A percentile compares a stretch with the other conserved stretches of the same genome.
Evolutionary conservation across 2,113 vertebrate species (phyloP).

Genomic region (Oxygymnocypris stewartii): DNA sequence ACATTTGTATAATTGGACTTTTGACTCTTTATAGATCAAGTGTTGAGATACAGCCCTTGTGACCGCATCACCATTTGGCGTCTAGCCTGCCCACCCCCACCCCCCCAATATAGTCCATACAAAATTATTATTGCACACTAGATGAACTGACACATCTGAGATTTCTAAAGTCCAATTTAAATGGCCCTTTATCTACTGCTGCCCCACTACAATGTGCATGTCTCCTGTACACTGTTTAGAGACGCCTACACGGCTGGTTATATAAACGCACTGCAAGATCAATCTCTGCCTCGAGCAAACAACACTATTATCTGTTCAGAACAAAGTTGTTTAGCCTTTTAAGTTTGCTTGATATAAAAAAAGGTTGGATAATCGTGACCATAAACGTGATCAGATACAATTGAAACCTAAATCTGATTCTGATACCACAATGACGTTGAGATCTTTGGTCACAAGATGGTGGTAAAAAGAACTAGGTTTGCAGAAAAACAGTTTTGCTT

Average conservation of each 20-base stretch:
- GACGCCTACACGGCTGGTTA: not conserved
- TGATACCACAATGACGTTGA: not conserved
- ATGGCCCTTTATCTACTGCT: not conserved
- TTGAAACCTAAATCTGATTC: no score
- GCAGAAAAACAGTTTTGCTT: not conserved
- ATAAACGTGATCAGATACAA: not conserved
- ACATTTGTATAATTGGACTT: not conserved
- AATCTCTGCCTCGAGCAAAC: not conserved
- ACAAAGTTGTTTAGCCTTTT: not conserved
- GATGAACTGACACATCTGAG: not conserved
- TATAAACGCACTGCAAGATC: not conserved
- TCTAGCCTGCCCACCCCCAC: not conserved
- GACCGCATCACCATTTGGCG: not conserved
- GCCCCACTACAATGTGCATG: not conserved
- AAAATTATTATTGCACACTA: not conserved
- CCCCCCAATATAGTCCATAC: not conserved
- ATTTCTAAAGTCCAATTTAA: not conserved
- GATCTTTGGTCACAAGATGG: not conserved
- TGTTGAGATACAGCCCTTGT: not conserved
- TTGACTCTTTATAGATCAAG: slow-evolving; percentile 5
- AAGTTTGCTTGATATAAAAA: not conserved
- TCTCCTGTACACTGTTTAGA: not conserved
- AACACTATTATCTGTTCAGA: not conserved
- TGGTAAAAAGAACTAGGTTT: not conserved
- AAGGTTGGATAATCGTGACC: not conserved